Conservation (phyloP, 2,888 invertebrate species). For the Oxycera nigricornis region DNA sequence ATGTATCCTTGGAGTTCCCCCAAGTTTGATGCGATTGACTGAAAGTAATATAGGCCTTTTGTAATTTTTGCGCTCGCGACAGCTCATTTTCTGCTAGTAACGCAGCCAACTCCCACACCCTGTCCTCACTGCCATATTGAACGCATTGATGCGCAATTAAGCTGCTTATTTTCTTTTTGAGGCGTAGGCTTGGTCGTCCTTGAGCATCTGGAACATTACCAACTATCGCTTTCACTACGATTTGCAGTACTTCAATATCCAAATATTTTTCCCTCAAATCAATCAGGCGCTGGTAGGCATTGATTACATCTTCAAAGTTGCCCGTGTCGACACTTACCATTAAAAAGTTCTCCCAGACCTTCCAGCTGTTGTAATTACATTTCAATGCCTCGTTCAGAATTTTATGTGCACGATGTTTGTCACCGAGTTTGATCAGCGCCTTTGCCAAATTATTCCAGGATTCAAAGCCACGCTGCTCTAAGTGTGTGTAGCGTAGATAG, state of each 20-base stretch:
- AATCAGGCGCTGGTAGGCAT: constrained; percentile 82
- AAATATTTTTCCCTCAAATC: constrained; percentile 80
- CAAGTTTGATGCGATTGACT: constrained; percentile 69
- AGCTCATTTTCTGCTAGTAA: constrained; percentile 68
- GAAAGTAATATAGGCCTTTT: constrained; percentile 77
- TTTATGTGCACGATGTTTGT: constrained; percentile 84
- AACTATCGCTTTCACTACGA: constrained; percentile 74
- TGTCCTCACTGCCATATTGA: constrained; percentile 70
- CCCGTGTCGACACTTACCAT: constrained; percentile 86
- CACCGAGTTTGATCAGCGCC: constrained; percentile 85
- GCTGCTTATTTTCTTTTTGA: constrained; percentile 56
- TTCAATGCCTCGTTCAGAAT: constrained; percentile 88
- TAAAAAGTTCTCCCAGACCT: constrained; percentile 93
- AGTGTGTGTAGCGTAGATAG: constrained; percentile 83
- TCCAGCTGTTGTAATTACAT: constrained; percentile 93
- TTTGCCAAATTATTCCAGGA: constrained; percentile 99
- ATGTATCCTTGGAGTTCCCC: constrained; percentile 67
- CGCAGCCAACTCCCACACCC: constrained; percentile 84
- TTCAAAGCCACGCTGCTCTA: constrained; percentile 91
- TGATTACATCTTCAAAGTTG: constrained; percentile 84
- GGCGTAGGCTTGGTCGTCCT: constrained; percentile 62
- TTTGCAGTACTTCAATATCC: constrained; percentile 76
- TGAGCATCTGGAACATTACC: constrained; percentile 71
- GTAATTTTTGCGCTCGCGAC: constrained; percentile 73
- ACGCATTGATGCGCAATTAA: constrained; percentile 59